Percentiles rank a stretch among this genome's conserved stretches.
Evolutionary conservation across 64 coral and sea anemone species (phyloP).

Genomic region (Astreopora myriophthalma): DNA sequence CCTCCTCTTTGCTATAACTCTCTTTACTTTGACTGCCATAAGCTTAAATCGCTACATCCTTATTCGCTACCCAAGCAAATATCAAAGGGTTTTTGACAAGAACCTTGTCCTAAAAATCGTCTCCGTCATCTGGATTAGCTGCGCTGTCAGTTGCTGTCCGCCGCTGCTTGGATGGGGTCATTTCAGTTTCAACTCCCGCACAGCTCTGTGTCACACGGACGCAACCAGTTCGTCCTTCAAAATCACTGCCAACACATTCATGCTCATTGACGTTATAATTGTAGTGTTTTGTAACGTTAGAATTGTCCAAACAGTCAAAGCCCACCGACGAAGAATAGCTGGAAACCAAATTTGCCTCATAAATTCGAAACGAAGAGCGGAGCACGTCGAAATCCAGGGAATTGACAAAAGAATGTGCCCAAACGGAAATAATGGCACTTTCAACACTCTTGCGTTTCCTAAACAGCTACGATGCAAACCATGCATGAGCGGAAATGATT

Average conservation of each 20-base stretch:
- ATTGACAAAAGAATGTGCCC: neutral
- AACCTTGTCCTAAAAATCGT: constrained; percentile 32
- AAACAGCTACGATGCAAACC: neutral
- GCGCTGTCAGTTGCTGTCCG: neutral
- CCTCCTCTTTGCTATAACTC: constrained; percentile 49
- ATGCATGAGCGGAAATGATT: neutral
- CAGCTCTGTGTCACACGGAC: constrained; percentile 49
- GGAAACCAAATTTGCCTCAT: neutral
- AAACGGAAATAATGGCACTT: neutral
- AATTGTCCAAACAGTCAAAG: constrained; percentile 19
- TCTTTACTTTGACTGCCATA: constrained; percentile 61
- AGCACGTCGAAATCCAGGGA: neutral
- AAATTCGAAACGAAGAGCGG: neutral
- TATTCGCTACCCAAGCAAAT: constrained; percentile 30
- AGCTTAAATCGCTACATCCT: constrained; percentile 63
- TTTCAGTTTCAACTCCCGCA: constrained; percentile 36
- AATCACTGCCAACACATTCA: neutral
- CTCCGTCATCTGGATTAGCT: constrained; percentile 51
- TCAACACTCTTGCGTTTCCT: neutral
- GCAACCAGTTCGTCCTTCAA: constrained; percentile 19
- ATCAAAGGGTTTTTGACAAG: neutral
- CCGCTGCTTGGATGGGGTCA: constrained; percentile 57
- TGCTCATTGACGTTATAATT: constrained; percentile 25
- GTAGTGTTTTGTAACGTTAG: constrained; percentile 54
- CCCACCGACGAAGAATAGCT: constrained; percentile 17